Conservation (phyloP, 92 coral and sea anemone species). For the Zoanthus solanderi region DNA sequence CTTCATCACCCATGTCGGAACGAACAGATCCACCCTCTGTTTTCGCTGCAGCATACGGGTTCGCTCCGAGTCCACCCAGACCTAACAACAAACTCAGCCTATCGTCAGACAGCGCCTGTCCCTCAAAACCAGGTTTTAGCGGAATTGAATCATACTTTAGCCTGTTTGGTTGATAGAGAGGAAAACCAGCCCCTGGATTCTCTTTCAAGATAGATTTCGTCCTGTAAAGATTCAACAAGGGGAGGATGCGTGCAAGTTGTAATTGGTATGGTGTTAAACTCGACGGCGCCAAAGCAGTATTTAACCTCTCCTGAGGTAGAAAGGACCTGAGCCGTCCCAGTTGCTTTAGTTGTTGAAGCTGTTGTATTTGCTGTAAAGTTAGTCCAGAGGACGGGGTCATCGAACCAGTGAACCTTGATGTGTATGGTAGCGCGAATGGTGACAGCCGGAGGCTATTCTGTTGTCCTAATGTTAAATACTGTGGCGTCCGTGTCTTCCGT, state of each 20-base stretch:
- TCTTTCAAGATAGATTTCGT: constrained; percentile 44
- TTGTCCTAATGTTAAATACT: constrained; percentile 55
- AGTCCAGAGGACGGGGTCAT: constrained; percentile 68
- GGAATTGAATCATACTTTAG: constrained; percentile 87
- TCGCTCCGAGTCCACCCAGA: neutral
- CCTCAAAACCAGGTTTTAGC: constrained; percentile 62
- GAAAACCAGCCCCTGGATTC: constrained; percentile 55
- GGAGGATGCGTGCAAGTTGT: constrained; percentile 79
- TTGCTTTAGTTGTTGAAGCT: constrained; percentile 54
- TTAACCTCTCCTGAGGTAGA: constrained; percentile 47
- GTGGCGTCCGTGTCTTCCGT: constrained; percentile 75
- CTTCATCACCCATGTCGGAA: constrained; percentile 13
- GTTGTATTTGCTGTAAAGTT: constrained; percentile 28
- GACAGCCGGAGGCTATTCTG: constrained; percentile 67
- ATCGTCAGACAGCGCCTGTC: constrained; percentile 55
- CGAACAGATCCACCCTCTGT: neutral
- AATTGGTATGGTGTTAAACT: constrained; percentile 69
- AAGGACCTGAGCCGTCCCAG: constrained; percentile 73
- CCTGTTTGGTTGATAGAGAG: constrained; percentile 61
- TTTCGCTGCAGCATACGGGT: constrained; percentile 12
- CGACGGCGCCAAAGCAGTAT: constrained; percentile 56
- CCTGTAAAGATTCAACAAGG: constrained; percentile 67
- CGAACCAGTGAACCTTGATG: constrained; percentile 68
- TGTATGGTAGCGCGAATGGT: constrained; percentile 68
- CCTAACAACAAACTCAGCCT: constrained; percentile 46